Percentiles rank a stretch among this genome's conserved stretches.
Conservation (phyloP, 2,888 invertebrate species). For the Platerodrilus igneus region DNA sequence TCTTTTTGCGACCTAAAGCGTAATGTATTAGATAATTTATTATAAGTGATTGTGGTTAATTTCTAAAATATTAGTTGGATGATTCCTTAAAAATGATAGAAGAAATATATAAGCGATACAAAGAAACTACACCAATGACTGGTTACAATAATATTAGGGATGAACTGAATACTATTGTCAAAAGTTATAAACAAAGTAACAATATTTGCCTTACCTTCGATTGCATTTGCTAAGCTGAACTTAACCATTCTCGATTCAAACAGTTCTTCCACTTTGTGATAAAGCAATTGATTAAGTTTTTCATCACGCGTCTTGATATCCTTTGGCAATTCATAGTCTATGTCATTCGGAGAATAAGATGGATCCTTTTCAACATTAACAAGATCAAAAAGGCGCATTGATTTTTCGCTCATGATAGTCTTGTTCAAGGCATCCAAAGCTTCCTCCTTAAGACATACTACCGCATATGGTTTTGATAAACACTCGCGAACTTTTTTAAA, state of each 20-base stretch:
- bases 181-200: no score
- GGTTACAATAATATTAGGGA: no score
- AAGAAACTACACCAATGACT: no score
- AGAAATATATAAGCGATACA: no score
- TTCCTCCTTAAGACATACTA: conserved; percentile 48
- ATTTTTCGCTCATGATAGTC: conserved; percentile 43
- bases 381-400: conserved; percentile 38
- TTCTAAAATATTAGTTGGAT: no score
- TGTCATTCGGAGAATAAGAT: conserved; percentile 36
- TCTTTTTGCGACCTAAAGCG: conserved; percentile 28
- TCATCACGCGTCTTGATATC: conserved; percentile 53
- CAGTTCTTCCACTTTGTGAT: conserved; percentile 46
- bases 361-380: conserved; percentile 44
- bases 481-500: conserved; percentile 38
- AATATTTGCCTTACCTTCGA: conserved; percentile 43
- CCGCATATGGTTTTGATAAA: conserved; percentile 37
- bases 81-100: no score
- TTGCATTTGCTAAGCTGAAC: conserved; percentile 41
- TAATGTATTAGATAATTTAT: no score
- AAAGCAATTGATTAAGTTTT: conserved; percentile 45
- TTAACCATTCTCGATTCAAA: conserved; percentile 47
- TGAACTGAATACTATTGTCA: no score
- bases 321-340: conserved; percentile 51
- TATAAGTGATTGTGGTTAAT: no score
- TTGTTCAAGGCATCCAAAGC: conserved; percentile 46